Percentiles rank a stretch among this genome's conserved stretches.
Evolutionary conservation across 2,888 invertebrate genomes (phyloP).

Genomic region (Hartigia nigra): DNA sequence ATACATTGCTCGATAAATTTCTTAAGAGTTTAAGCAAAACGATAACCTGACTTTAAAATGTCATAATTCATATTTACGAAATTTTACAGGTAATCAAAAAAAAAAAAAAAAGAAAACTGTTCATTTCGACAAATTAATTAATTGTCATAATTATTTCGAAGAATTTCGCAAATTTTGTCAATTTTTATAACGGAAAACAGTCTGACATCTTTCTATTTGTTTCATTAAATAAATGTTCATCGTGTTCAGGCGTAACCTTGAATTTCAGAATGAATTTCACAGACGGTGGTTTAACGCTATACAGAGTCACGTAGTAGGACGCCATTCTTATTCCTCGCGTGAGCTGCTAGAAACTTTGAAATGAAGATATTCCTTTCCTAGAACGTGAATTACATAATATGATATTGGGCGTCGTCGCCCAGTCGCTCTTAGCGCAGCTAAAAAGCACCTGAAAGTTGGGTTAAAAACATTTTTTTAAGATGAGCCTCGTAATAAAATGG

Average conservation of each 20-base stretch:
- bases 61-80: no score
- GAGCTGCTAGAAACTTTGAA: background rate
- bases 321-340: background rate
- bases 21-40: background rate
- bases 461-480: background rate
- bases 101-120: no score
- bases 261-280: background rate
- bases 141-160: no score
- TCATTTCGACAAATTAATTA: no score
- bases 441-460: background rate
- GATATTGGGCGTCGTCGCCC: background rate
- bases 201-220: background rate
- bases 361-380: background rate
- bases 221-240: background rate
- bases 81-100: no score
- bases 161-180: no score
- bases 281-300: background rate
- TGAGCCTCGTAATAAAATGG: background rate
- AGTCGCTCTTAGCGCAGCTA: background rate
- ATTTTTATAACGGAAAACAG: no score
- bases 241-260: background rate
- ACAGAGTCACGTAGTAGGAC: background rate
- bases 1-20: background rate
- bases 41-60: no score
- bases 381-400: background rate